Percentiles rank a stretch among this genome's conserved stretches.
These are phyloP conservation scores for Melanerpes formicivorus DNA, from an alignment of 2,113 vertebrate species.

Conservation along the genomic window DNA sequence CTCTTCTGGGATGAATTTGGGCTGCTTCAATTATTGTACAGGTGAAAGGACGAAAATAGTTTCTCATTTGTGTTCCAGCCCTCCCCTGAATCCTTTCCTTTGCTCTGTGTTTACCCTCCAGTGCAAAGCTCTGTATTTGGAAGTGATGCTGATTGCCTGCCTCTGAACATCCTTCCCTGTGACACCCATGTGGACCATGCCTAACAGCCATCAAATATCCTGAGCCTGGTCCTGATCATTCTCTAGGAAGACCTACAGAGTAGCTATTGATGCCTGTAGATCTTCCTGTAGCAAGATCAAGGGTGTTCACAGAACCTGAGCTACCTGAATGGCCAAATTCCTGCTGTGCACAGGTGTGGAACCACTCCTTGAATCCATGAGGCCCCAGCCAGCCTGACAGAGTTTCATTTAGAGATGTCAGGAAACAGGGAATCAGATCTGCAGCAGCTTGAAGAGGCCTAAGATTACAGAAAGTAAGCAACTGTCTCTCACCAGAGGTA, in stretches of 20 bases:
- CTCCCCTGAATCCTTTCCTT: neutral
- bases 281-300: neutral
- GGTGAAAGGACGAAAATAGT: neutral
- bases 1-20: neutral
- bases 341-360: neutral
- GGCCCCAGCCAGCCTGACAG: neutral
- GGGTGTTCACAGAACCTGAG: neutral
- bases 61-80: neutral
- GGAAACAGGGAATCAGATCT: neutral
- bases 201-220: neutral
- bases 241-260: neutral
- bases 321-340: neutral
- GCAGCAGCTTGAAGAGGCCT: neutral
- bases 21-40: neutral
- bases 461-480: neutral
- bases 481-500: neutral
- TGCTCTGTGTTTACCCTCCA: neutral
- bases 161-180: neutral
- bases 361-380: neutral
- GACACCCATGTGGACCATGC: neutral
- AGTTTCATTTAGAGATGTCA: neutral
- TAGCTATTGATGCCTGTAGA: neutral
- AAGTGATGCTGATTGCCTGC: neutral
- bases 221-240: neutral
- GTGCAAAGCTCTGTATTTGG: neutral